Base-by-base conservation (phyloP, 53 echinoderm and acorn worm species). In the Luidia sarsii region DNA sequence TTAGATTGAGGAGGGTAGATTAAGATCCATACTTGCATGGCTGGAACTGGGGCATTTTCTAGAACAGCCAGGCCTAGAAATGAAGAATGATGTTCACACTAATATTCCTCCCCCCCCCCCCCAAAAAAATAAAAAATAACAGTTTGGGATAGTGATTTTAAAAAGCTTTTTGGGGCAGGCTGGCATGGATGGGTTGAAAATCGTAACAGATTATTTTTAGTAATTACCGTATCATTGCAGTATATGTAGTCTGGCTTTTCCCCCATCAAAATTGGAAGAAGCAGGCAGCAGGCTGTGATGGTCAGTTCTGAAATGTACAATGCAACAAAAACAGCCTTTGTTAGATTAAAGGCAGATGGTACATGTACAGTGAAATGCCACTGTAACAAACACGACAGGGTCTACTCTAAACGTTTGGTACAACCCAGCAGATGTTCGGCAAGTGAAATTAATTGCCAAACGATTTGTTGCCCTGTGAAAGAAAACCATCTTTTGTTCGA, bases 151-250 rank as follows among this genome's bases (percentile, higher is more conserved):
- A 54, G 19, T 11, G 21, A 15, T 11, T 54, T 18, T 10, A 46
- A 46, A 46, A 46, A 46, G 15, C 46, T 20, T 20, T 20, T 20
- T 18, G 5, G 14, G 14, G 55, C 55, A 54, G 55, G 55, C 55
- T 54, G 10, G 55, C 55, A 15, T 54, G 21, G 55, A 54, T 54
- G 55, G 55, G 55, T 20, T 54, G 11, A 21, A 54, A 54, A 13
- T 21, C 55, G 20, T 54, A 21, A 54, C 19, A 14, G 10, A 14
- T 54, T 54, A 15, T 11, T 54, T 14, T 19, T 15, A 15, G 55
- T 33, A 67, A n/a, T 67, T 67, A 67, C 68, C 68, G 20, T 67
- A 67, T 67, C 39, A 35, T 20, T 67, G 45, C 68, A 67, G 68
- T 67, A 67, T 4, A 67, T 35, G 39, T 67, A 67, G 45, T 67